phyloP scores from a whole-genome alignment of 2,113 vertebrate species.

The Chionis minor region DNA sequence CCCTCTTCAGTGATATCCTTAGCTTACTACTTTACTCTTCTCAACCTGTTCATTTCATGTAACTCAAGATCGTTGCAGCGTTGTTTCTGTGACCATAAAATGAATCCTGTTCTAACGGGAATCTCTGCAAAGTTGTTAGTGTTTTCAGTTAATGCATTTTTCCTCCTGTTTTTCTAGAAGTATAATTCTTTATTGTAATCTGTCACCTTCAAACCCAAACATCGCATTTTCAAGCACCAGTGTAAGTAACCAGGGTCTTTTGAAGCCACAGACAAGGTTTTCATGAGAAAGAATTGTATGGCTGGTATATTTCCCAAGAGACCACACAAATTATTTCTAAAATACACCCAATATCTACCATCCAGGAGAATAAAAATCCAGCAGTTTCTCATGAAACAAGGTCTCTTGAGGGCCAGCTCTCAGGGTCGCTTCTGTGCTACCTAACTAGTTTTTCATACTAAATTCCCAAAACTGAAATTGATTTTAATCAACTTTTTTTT shows the following conservation, averaged over 20 bases:
- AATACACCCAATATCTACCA: neutral
- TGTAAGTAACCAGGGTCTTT: slow-evolving; percentile 1
- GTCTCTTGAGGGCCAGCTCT: neutral
- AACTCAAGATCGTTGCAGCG: neutral
- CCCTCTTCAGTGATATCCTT: neutral
- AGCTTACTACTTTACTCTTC: neutral
- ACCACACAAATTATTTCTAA: slow-evolving; percentile 18
- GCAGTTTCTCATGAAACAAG: slow-evolving; percentile 13
- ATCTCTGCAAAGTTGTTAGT: neutral
- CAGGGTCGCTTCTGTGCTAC: neutral
- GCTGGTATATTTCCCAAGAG: slow-evolving; percentile 20
- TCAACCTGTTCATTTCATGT: neutral
- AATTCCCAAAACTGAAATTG: slow-evolving; percentile 15
- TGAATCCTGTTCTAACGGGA: neutral
- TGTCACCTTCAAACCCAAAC: neutral
- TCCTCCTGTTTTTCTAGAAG: neutral
- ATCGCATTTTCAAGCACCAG: neutral
- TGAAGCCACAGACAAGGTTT: neutral
- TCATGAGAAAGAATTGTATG: neutral
- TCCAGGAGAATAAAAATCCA: neutral
- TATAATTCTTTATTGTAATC: neutral
- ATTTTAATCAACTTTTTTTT: slow-evolving; percentile 41
- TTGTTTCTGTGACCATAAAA: neutral
- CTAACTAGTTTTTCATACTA: neutral
- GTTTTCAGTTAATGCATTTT: neutral